phyloP scores from a whole-genome alignment of 2,888 invertebrate species.

The Ptycholaimellus sp. region DNA sequence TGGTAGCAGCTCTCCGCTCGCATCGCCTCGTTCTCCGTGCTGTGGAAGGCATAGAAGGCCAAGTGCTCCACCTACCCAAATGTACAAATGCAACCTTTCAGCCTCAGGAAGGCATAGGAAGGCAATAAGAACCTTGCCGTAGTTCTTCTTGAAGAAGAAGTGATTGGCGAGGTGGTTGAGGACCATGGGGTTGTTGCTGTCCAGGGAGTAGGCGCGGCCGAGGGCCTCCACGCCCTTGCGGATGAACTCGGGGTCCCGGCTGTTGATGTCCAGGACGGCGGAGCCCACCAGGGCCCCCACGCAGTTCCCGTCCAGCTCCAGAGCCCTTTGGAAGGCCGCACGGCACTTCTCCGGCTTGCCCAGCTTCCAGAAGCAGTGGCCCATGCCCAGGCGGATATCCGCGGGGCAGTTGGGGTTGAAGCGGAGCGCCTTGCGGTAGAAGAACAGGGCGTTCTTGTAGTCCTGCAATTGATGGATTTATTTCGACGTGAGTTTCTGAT shows the following conservation, averaged over 20 bases:
- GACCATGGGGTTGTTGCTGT: conserved; percentile 94
- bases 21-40: conserved; percentile 96
- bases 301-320: conserved; percentile 70
- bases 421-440: conserved; percentile 84
- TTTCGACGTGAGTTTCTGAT: too few species aligned
- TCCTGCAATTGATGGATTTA: too few species aligned
- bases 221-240: conserved; percentile 79
- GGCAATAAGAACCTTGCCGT: too few species aligned
- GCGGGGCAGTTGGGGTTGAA: conserved; percentile 92
- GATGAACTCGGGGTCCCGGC: conserved; percentile 44
- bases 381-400: conserved; percentile 83
- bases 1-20: conserved; percentile 94
- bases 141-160: conserved; percentile 96
- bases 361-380: conserved; percentile 88
- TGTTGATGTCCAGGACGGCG: conserved; percentile 73
- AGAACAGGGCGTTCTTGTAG: conserved; percentile 73
- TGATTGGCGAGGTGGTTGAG: conserved; percentile 95
- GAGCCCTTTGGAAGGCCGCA: conserved; percentile 83
- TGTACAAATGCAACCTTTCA: too few species aligned
- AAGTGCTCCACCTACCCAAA: conserved; percentile 81
- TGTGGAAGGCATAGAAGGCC: conserved; percentile 86
- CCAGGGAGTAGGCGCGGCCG: conserved; percentile 81
- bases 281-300: conserved; percentile 86
- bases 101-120: too few species aligned
- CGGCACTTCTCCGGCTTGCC: conserved; percentile 80